Conservation (phyloP, 1,140 invertebrate genomes). For the Parapsyche elsis region DNA sequence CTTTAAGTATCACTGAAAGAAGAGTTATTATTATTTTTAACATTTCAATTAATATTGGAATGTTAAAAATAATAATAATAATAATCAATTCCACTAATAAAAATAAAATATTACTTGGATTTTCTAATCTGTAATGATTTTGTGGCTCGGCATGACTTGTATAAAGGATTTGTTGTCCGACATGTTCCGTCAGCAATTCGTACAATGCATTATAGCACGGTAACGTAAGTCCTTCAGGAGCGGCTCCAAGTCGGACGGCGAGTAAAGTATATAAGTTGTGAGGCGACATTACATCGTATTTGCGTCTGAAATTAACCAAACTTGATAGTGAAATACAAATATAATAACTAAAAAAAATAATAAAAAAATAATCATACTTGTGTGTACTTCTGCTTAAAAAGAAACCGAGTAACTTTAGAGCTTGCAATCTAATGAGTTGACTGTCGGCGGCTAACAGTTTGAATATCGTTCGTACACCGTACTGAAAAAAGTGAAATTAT, state of each 20-base stretch:
- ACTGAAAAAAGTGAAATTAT: constrained; percentile 66
- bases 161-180: constrained; percentile 93
- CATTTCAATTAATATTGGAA: not conserved
- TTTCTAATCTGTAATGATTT: constrained; percentile 94
- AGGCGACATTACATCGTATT: constrained; percentile 98
- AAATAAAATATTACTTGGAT: constrained; percentile 83
- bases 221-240: constrained; percentile 89
- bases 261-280: constrained; percentile 97
- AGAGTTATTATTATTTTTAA: constrained; percentile 43
- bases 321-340: not conserved
- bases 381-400: constrained; percentile 95
- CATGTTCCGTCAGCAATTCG: constrained; percentile 97
- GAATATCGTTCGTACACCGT: constrained; percentile 95
- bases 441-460: constrained; percentile 95
- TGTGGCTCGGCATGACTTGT: constrained; percentile 93
- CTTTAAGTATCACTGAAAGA: constrained; percentile 94
- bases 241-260: constrained; percentile 89
- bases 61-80: not conserved
- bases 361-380: constrained; percentile 75
- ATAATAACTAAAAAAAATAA: not conserved
- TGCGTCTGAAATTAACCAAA: constrained; percentile 75
- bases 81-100: not conserved
- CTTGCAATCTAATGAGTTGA: constrained; percentile 94
- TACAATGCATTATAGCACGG: constrained; percentile 99
- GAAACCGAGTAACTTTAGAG: constrained; percentile 94